Conservation (phyloP, 2,888 invertebrate genomes). For the Mesorhabditis sp. region DNA sequence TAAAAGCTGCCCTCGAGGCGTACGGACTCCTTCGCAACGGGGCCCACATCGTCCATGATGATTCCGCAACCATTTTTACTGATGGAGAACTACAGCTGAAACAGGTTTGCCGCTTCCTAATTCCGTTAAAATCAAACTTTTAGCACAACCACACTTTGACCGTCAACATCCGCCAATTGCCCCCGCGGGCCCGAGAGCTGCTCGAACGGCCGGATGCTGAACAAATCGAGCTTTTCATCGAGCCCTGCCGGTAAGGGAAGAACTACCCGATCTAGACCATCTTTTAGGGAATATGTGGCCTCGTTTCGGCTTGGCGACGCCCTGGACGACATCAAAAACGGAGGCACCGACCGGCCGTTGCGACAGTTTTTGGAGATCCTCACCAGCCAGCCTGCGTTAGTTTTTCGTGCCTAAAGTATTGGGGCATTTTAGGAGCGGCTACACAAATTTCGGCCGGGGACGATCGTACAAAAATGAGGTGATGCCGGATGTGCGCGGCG, state of each 20-base stretch:
- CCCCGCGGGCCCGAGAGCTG: neutral
- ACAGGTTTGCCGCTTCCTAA: neutral
- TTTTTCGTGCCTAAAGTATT: neutral
- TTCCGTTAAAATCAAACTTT: neutral
- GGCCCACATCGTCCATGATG: neutral
- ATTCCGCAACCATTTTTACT: neutral
- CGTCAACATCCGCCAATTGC: neutral
- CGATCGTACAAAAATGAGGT: neutral
- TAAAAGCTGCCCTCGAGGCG: neutral
- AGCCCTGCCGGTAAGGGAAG: neutral
- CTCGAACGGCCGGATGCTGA: neutral
- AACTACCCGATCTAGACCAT: too few relatives aligned
- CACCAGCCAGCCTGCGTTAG: neutral
- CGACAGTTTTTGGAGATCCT: neutral
- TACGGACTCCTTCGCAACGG: neutral
- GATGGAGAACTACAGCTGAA: neutral
- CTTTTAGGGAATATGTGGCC: neutral
- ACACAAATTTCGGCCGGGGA: neutral
- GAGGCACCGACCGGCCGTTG: neutral
- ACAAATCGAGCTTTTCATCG: neutral
- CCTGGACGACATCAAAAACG: neutral
- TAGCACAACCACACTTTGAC: conserved; percentile 1
- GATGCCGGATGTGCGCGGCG: neutral
- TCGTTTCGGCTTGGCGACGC: neutral
- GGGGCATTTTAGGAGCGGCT: neutral